These are phyloP conservation scores for Hippolais icterina DNA, from an alignment of 2,113 vertebrate genomes.

Conservation along the genomic window DNA sequence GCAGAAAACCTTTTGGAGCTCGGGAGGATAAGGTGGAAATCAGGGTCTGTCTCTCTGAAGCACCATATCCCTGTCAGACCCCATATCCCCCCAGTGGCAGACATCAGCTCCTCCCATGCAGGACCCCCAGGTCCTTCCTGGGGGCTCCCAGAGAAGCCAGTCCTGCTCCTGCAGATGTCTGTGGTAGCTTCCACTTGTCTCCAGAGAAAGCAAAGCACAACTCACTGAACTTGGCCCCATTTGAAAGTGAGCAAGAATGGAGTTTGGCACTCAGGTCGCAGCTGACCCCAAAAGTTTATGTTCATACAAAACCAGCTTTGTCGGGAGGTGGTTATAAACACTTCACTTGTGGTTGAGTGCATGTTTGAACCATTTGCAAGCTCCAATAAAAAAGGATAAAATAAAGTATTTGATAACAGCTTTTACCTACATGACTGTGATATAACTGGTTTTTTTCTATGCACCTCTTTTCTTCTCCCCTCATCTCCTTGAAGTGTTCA, in stretches of 20 bases:
- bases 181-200: not conserved
- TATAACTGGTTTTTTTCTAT: not conserved
- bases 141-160: not conserved
- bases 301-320: not conserved
- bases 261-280: not conserved
- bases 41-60: not conserved
- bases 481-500: not conserved
- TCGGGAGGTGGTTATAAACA: not conserved
- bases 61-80: fast-evolving
- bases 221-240: not conserved
- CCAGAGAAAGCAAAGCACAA: not conserved
- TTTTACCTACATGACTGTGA: not conserved
- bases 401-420: not conserved
- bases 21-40: not conserved
- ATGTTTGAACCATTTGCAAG: not conserved
- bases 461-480: not conserved
- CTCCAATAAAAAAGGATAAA: not conserved
- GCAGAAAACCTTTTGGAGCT: not conserved
- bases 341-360: not conserved
- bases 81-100: not conserved
- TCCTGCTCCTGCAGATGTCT: not conserved
- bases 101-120: not conserved
- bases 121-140: not conserved
- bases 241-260: fast-evolving
- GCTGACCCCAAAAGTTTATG: not conserved